Percentiles rank a stretch among this genome's conserved stretches.
These are phyloP conservation scores for Halictus rubicundus DNA, from an alignment of 1,140 invertebrate species.

Conservation along the genomic window DNA sequence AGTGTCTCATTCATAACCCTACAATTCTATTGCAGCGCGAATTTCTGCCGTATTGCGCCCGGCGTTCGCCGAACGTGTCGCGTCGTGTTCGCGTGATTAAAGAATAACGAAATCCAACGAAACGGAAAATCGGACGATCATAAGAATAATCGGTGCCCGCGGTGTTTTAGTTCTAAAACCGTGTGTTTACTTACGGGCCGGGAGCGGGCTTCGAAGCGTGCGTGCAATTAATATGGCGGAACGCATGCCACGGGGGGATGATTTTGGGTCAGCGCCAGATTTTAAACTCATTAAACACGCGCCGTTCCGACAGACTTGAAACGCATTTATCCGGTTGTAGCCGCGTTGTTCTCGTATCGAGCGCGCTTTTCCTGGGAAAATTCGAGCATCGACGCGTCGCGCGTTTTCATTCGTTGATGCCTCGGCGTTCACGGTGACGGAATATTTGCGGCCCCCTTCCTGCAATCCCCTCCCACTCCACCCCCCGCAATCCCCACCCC, in stretches of 20 bases:
- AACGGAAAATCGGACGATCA: neutral
- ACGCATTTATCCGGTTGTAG: slow-evolving; percentile 27
- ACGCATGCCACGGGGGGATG: neutral
- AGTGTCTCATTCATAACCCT: too few species aligned
- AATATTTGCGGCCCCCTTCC: neutral
- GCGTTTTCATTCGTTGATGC: slow-evolving; percentile 24
- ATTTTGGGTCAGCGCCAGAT: slow-evolving; percentile 50
- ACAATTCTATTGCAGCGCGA: too few species aligned
- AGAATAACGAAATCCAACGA: too few species aligned
- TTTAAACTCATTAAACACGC: slow-evolving; percentile 52
- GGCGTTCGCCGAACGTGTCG: too few species aligned
- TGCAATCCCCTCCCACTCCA: neutral
- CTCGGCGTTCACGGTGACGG: neutral
- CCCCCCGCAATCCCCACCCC: too few species aligned
- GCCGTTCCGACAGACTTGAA: slow-evolving; percentile 13
- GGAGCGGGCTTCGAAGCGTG: neutral
- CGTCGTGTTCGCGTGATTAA: too few species aligned
- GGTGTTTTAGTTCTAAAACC: neutral
- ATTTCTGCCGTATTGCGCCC: too few species aligned
- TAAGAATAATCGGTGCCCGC: neutral
- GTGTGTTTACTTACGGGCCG: neutral
- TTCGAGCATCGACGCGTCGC: neutral
- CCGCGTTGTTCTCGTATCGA: slow-evolving; percentile 3
- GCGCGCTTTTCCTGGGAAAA: slow-evolving; percentile 1
- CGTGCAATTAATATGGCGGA: slow-evolving; percentile 35